These are phyloP conservation scores for Lagocephalus sceleratus DNA, from an alignment of 2,797 vertebrate genomes.

Conservation along the genomic window DNA sequence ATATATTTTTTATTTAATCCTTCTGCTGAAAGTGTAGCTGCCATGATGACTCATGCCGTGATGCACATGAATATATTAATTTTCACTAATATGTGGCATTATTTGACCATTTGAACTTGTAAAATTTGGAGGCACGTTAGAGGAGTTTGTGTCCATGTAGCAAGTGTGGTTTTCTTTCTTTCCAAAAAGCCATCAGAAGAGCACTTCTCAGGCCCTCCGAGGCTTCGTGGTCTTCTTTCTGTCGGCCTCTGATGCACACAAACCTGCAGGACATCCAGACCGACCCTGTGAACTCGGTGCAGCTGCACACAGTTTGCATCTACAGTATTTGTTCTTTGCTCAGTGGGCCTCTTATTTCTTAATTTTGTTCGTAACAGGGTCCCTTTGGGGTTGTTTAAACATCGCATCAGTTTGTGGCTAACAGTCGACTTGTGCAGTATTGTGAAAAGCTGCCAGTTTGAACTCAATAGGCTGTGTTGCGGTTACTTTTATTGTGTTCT, in stretches of 20 bases:
- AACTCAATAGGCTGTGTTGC: background rate
- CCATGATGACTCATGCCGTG: slow-evolving; percentile 17
- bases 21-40: slow-evolving; percentile 2
- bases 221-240: slow-evolving; percentile 1
- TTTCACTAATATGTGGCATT: slow-evolving; percentile 16
- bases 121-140: slow-evolving; percentile 3
- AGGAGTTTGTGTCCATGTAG: slow-evolving; percentile 25
- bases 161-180: slow-evolving; percentile 29
- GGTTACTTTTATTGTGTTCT: no score
- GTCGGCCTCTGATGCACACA: slow-evolving; percentile 20
- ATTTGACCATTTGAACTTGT: slow-evolving; percentile 10
- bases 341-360: background rate
- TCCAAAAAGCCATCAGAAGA: slow-evolving; percentile 25
- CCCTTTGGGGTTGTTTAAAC: no score
- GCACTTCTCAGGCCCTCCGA: slow-evolving; percentile 5
- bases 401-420: no score
- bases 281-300: slow-evolving; percentile 17
- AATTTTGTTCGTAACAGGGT: background rate
- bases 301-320: slow-evolving; percentile 27
- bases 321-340: slow-evolving; percentile 7
- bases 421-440: background rate
- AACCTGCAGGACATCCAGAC: slow-evolving; percentile 22
- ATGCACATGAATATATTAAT: slow-evolving; percentile 38
- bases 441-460: slow-evolving; percentile 1
- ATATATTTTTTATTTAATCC: slow-evolving; percentile 23